Conservation (phyloP, 2,888 invertebrate genomes). For the Dermolepida albohirtum region DNA sequence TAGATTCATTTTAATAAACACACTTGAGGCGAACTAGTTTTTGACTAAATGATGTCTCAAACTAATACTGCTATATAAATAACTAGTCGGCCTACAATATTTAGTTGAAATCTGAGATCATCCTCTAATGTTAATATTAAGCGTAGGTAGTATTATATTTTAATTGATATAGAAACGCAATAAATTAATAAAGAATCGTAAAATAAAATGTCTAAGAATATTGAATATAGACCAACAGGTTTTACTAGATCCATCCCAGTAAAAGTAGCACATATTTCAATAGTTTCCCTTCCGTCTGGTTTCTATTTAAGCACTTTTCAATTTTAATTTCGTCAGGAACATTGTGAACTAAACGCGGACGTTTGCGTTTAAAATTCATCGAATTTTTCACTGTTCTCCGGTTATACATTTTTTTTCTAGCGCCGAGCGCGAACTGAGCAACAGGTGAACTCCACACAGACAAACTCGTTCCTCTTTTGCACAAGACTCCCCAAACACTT, state of each 20-base stretch:
- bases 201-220: background rate
- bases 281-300: slow-evolving; percentile 28
- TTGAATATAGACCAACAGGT: slow-evolving; percentile 14
- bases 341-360: slow-evolving; percentile 38
- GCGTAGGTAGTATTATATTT: no score
- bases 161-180: no score
- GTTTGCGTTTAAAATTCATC: slow-evolving; percentile 61
- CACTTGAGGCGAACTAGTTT: no score
- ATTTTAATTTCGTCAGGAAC: slow-evolving; percentile 35
- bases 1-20: no score
- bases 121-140: no score
- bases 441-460: slow-evolving; percentile 54
- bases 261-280: slow-evolving; percentile 32
- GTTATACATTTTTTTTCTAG: slow-evolving; percentile 51
- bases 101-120: no score
- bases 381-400: slow-evolving; percentile 58
- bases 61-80: no score
- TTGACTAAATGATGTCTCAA: no score
- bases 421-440: slow-evolving; percentile 48
- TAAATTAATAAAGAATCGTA: no score
- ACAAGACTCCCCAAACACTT: slow-evolving; percentile 50
- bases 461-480: slow-evolving; percentile 48
- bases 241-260: background rate
- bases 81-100: no score
- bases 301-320: slow-evolving; percentile 34